A percentile compares a stretch with the other conserved stretches of the same genome.
These are phyloP conservation scores for Mormyrops attenuatus DNA, from an alignment of 2,797 vertebrate species.

Conservation along the genomic window DNA sequence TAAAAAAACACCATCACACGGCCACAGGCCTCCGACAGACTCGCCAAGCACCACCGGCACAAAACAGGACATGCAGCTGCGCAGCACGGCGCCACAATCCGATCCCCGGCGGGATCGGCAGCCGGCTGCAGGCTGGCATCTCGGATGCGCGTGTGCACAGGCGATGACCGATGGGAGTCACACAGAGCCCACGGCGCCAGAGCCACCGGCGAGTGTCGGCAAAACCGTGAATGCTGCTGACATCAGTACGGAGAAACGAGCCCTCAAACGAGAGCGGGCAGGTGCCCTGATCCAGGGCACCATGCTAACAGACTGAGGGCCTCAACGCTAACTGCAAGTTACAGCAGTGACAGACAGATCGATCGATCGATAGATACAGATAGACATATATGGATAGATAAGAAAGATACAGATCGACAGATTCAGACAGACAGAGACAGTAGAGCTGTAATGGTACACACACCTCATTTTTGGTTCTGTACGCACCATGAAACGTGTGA, in stretches of 20 bases:
- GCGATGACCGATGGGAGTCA: not conserved
- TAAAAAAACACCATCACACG: not conserved
- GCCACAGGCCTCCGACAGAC: not conserved
- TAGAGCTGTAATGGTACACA: not conserved
- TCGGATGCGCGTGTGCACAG: not conserved
- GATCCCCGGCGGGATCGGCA: not conserved
- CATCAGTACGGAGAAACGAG: not conserved
- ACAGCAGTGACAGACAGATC: not conserved
- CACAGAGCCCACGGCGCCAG: not conserved
- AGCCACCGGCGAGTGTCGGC: not conserved
- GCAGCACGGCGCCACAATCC: not conserved
- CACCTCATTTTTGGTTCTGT: not conserved
- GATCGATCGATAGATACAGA: not conserved
- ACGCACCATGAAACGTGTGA: not conserved
- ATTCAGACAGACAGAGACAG: not conserved
- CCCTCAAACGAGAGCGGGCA: not conserved
- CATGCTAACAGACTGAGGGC: not conserved
- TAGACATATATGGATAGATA: not conserved
- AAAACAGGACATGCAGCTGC: slow-evolving; percentile 1
- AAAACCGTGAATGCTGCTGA: not conserved
- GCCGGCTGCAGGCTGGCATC: not conserved
- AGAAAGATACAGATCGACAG: not conserved
- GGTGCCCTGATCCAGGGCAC: not conserved
- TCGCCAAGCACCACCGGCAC: not conserved
- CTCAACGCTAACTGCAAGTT: not conserved